phyloP scores from a whole-genome alignment of 2,888 invertebrate species.

The Serrognathus titanus region DNA sequence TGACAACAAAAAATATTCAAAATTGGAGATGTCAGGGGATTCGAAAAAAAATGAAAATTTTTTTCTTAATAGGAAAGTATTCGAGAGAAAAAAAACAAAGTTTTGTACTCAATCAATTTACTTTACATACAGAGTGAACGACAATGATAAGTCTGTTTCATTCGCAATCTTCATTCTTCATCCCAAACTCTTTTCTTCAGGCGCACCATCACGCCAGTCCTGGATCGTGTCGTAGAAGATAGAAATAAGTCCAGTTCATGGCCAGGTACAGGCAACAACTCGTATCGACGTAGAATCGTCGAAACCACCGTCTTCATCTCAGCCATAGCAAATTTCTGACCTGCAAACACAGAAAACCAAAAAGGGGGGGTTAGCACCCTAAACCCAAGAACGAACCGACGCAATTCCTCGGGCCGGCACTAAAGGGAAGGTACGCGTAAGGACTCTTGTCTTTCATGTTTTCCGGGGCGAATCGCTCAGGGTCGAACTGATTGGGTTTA shows the following conservation, averaged over 20 bases:
- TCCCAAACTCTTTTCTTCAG: slow-evolving; percentile 6
- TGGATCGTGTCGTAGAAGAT: not conserved
- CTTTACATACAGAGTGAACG: no score
- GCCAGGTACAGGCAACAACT: not conserved
- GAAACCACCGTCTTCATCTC: slow-evolving; percentile 1
- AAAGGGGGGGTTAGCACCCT: no score
- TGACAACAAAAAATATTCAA: no score
- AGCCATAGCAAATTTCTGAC: slow-evolving; percentile 1
- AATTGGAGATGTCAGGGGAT: no score
- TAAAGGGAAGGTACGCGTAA: slow-evolving; percentile 40
- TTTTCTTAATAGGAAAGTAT: no score
- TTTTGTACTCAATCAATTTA: no score
- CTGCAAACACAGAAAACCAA: not conserved
- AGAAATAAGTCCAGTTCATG: not conserved
- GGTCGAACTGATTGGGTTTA: slow-evolving; percentile 48
- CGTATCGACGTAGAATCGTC: not conserved
- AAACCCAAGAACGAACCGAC: slow-evolving; percentile 27
- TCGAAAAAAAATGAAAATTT: no score
- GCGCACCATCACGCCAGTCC: not conserved
- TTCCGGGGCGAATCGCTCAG: slow-evolving; percentile 46
- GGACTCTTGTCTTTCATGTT: slow-evolving; percentile 35
- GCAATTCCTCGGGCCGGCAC: slow-evolving; percentile 41
- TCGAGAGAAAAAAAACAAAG: no score
- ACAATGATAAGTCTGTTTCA: no score
- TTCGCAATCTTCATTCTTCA: no score